Conservation (phyloP, 2,888 invertebrate genomes). For the Cephus pygmeus region DNA sequence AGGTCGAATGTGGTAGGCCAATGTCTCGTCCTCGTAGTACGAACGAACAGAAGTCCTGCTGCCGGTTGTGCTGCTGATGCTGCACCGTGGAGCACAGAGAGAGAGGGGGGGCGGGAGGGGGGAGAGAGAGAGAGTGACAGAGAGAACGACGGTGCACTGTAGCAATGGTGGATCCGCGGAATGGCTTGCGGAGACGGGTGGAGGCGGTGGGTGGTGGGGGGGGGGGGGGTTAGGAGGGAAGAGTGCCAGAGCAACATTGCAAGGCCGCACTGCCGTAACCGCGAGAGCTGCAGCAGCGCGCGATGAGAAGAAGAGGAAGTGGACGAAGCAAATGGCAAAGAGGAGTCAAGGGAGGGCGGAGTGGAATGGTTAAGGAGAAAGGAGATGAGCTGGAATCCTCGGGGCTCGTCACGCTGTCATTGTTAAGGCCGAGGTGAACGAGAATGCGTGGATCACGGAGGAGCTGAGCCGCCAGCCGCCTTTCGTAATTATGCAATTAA, state of each 20-base stretch:
- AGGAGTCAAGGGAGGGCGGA: constrained; percentile 1
- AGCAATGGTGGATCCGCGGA: neutral
- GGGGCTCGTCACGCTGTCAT: constrained; percentile 38
- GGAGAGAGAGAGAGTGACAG: constrained; percentile 6
- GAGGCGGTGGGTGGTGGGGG: constrained; percentile 16
- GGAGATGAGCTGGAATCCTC: constrained; percentile 17
- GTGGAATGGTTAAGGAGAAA: neutral
- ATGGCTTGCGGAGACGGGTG: neutral
- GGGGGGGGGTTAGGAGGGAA: constrained; percentile 14
- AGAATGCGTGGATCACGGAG: constrained; percentile 50
- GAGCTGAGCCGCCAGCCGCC: constrained; percentile 13
- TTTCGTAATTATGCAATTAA: constrained; percentile 35
- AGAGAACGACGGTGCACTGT: neutral
- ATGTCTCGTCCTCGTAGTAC: constrained; percentile 57
- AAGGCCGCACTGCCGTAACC: constrained; percentile 55
- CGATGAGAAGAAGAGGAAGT: constrained; percentile 7
- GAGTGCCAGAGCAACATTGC: constrained; percentile 54
- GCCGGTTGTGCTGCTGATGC: constrained; percentile 30
- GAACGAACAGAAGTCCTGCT: constrained; percentile 16
- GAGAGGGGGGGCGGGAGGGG: neutral
- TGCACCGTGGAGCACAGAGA: constrained; percentile 42
- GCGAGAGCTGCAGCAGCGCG: constrained; percentile 44
- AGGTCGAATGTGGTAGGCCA: constrained; percentile 64
- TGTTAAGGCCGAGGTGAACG: constrained; percentile 42
- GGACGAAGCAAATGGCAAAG: constrained; percentile 4